These are phyloP conservation scores for Hippocampus abdominalis DNA, from an alignment of 2,113 vertebrate genomes.

Conservation along the genomic window DNA sequence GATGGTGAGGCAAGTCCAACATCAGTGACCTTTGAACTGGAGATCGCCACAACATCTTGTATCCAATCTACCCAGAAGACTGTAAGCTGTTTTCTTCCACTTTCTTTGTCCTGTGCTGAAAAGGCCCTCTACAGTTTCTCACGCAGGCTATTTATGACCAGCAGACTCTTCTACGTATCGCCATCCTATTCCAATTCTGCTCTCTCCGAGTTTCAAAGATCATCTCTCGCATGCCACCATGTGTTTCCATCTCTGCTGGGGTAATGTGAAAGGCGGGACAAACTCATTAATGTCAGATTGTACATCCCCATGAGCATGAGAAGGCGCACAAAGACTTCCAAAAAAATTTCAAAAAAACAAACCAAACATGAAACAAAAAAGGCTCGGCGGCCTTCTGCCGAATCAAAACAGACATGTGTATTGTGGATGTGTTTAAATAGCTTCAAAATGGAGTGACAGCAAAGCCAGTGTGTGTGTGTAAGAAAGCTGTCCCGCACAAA, in stretches of 20 bases:
- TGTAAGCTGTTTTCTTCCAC: background rate
- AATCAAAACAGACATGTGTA: slow-evolving; percentile 12
- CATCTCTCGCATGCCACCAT: slow-evolving; percentile 24
- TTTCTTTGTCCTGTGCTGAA: background rate
- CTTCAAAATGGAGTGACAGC: slow-evolving; percentile 12
- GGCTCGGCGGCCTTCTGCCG: slow-evolving; percentile 19
- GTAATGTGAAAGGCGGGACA: slow-evolving; percentile 33
- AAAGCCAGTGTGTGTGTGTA: background rate
- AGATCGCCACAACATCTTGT: background rate
- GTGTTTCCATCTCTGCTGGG: slow-evolving; percentile 32
- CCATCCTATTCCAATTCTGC: slow-evolving; percentile 28
- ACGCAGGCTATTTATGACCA: slow-evolving; percentile 20
- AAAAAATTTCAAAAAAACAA: background rate
- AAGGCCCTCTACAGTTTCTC: background rate
- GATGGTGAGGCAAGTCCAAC: background rate
- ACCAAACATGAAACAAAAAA: background rate
- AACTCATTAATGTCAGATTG: slow-evolving; percentile 55
- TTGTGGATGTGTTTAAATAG: slow-evolving; percentile 21
- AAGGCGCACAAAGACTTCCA: slow-evolving; percentile 10
- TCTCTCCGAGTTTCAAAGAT: slow-evolving; percentile 33
- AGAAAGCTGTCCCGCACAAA: too few species aligned
- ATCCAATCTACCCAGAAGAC: background rate
- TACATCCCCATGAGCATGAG: slow-evolving; percentile 20
- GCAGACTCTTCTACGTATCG: slow-evolving; percentile 17
- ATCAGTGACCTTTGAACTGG: background rate